Conservation (phyloP, 2,797 vertebrate species). For the Hippopotamyrus pictus region DNA sequence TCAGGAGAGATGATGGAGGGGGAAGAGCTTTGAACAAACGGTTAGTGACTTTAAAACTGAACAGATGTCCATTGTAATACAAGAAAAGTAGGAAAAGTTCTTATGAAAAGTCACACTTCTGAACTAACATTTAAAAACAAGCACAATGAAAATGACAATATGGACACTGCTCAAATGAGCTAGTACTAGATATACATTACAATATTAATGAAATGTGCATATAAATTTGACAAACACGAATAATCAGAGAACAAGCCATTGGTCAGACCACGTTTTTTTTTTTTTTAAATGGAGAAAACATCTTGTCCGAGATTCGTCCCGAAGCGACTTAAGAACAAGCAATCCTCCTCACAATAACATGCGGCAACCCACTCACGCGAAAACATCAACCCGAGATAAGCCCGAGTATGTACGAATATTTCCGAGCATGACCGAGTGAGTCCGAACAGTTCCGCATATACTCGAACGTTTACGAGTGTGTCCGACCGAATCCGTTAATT, state of each 20-base stretch:
- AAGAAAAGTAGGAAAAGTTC: neutral
- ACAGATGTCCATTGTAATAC: neutral
- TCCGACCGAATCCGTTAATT: constrained; percentile 29
- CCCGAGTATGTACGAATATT: neutral
- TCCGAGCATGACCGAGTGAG: neutral
- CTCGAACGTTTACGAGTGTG: constrained; percentile 47
- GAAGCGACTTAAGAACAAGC: neutral
- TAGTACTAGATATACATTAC: neutral
- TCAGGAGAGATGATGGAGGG: neutral
- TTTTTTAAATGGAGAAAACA: neutral
- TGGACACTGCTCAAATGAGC: neutral
- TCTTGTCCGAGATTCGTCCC: neutral
- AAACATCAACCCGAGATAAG: neutral
- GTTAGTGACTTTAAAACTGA: neutral
- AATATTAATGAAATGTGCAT: neutral
- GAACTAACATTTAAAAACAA: neutral
- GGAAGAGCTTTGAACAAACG: neutral
- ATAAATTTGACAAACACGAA: neutral
- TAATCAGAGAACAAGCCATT: neutral
- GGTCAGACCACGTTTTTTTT: neutral
- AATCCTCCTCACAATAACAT: neutral
- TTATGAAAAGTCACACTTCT: neutral
- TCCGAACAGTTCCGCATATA: neutral
- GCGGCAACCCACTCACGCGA: neutral
- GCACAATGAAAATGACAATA: neutral